Evolutionary conservation across 2,888 invertebrate species (phyloP).

Genomic region (Myopa testacea): DNA sequence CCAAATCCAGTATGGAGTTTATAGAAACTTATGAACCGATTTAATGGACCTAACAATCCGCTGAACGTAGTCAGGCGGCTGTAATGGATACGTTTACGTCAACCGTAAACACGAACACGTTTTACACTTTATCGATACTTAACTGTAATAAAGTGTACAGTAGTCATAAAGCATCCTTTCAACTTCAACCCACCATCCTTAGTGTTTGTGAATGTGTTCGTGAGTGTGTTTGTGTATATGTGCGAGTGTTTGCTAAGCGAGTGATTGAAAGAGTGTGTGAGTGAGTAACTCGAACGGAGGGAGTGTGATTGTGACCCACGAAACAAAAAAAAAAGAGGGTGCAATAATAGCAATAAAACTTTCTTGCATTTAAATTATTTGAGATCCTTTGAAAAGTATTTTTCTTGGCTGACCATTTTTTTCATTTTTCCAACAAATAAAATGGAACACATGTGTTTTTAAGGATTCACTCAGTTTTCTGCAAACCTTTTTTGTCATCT

Average conservation of each 20-base stretch:
- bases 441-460: constrained; percentile 32
- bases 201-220: too few relatives aligned
- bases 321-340: background rate
- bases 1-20: too few relatives aligned
- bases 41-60: too few relatives aligned
- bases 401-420: background rate
- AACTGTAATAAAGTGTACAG: too few relatives aligned
- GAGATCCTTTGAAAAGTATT: background rate
- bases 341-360: constrained; percentile 16
- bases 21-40: too few relatives aligned
- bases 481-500: constrained; percentile 1
- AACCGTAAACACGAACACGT: too few relatives aligned
- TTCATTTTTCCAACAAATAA: constrained; percentile 5
- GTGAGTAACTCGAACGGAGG: background rate
- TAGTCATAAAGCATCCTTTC: too few relatives aligned
- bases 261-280: background rate
- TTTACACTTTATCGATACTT: too few relatives aligned
- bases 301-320: background rate
- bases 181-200: too few relatives aligned
- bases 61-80: too few relatives aligned
- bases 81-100: too few relatives aligned
- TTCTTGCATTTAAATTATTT: constrained; percentile 23
- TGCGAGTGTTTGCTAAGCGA: background rate
- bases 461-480: constrained; percentile 9
- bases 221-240: too few relatives aligned